phyloP scores from a whole-genome alignment of 2,888 invertebrate genomes.

The Cotesia congregata region DNA sequence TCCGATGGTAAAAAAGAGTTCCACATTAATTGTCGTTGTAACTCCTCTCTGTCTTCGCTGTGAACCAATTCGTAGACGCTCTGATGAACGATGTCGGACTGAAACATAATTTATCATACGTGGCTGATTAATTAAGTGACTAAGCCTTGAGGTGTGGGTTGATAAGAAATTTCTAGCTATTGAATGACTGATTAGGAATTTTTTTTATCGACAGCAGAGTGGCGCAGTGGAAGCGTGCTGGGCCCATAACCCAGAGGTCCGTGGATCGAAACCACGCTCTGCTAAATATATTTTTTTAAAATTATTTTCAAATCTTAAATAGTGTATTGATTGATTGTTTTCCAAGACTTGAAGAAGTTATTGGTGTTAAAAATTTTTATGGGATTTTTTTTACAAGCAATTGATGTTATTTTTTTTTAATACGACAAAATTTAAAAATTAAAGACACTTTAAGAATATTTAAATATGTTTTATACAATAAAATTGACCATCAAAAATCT shows the following conservation, averaged over 20 bases:
- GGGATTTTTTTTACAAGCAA: too few species aligned
- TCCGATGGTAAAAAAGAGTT: slow-evolving; percentile 91
- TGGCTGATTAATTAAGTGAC: neutral
- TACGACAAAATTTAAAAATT: too few species aligned
- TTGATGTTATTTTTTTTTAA: too few species aligned
- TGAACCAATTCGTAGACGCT: slow-evolving; percentile 99
- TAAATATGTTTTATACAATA: too few species aligned
- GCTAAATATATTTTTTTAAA: slow-evolving; percentile 51
- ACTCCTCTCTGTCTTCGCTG: slow-evolving; percentile 98
- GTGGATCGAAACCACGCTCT: slow-evolving; percentile 67
- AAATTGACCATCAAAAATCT: too few species aligned
- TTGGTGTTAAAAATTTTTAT: too few species aligned
- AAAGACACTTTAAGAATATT: too few species aligned
- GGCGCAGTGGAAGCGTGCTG: slow-evolving; percentile 68
- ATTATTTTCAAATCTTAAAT: slow-evolving; percentile 10
- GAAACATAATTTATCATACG: slow-evolving; percentile 66
- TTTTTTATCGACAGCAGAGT: slow-evolving; percentile 52
- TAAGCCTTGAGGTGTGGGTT: neutral
- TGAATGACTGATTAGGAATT: neutral
- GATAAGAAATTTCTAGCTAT: neutral
- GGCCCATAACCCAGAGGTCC: slow-evolving; percentile 68
- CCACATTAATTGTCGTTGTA: slow-evolving; percentile 95
- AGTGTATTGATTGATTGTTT: neutral
- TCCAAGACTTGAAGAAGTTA: neutral
- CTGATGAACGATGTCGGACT: slow-evolving; percentile 99